A percentile compares a stretch with the other conserved stretches of the same genome.
Conservation (phyloP, 2,888 invertebrate species). For the Clistopyga incitator region DNA sequence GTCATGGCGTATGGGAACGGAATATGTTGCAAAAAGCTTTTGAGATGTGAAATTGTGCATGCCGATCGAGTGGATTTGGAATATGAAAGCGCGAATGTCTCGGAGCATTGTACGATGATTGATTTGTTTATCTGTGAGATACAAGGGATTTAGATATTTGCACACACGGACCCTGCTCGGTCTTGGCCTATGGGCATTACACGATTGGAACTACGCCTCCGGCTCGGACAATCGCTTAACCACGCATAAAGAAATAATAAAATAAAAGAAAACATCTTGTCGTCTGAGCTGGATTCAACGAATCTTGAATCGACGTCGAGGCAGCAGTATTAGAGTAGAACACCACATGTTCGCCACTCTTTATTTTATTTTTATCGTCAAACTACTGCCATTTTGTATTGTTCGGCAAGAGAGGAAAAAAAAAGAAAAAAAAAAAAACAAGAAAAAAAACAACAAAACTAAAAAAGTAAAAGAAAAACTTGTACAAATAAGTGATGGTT, state of each 20-base stretch:
- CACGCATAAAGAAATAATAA: conserved; percentile 10
- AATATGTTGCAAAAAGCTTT: conserved; percentile 9
- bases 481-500: conserved; percentile 24
- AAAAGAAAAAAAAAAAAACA: too few species aligned
- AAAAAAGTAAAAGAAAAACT: conserved; percentile 29
- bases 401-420: conserved; percentile 51
- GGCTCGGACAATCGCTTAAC: conserved; percentile 49
- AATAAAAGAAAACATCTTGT: conserved; percentile 55
- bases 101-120: conserved; percentile 30
- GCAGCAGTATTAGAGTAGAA: conserved; percentile 82
- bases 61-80: conserved; percentile 29
- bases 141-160: conserved; percentile 20
- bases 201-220: conserved; percentile 36
- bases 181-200: conserved; percentile 46
- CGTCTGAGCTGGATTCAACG: conserved; percentile 63
- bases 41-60: conserved; percentile 1
- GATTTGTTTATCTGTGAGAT: conserved; percentile 26
- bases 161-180: conserved; percentile 27
- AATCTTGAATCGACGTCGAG: conserved; percentile 71
- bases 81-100: conserved; percentile 22
- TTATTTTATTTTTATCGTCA: conserved; percentile 72
- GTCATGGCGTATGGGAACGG: background rate
- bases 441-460: too few species aligned
- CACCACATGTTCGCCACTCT: conserved; percentile 78
- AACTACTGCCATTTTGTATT: conserved; percentile 76